Evolutionary conservation across 2,113 vertebrate genomes (phyloP), one percentile per base, ranked within the genome.

Genomic region (Haemorhous mexicanus): DNA sequence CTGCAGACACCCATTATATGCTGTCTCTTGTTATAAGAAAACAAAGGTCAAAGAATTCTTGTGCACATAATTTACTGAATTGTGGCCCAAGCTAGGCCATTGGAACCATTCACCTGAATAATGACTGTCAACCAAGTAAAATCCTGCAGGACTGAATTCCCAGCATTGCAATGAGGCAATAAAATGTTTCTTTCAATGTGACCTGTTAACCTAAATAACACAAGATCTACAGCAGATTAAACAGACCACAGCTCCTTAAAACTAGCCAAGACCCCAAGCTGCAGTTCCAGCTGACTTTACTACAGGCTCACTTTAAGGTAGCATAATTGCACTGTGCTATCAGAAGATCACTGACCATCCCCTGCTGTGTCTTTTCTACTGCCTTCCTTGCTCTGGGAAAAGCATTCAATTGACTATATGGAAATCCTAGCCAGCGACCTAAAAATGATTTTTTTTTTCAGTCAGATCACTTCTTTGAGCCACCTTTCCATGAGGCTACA

Each of bases 201-300:
- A 95, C 92, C 82, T 55, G 85, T 61, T 96, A 92, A 94, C 85
- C 90, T 88, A 91, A 87, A 93, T 74, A 95, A 84, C 41, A 53
- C 32, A 61, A 56, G 52, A 93, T 49, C 79, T 37, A 77, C 82
- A 90, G 35, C 39, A 93, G 72, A 80, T 70, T 69, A 87, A 90
- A 86, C 1, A 90, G 72, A 90, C 22, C 68, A 67, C 59, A 72
- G 47, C 12, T 81, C 52, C 86, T 84, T 70, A 66, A 86, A 93
- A 55, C 66, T 77, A 83, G 43, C 47, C 63, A 63, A 89, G 72
- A 84, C 91, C 89, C 44, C 26, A 78, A 47, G 39, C 72, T 87
- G 64, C 68, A 93, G 55, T 26, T 93, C 68, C 83, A 93, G 63
- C 59, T 72, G 69, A 86, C 63, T 93, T 83, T 66, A 87, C 43